Base-by-base conservation (phyloP, 1,140 invertebrate species). In the Bombus waltoni region DNA sequence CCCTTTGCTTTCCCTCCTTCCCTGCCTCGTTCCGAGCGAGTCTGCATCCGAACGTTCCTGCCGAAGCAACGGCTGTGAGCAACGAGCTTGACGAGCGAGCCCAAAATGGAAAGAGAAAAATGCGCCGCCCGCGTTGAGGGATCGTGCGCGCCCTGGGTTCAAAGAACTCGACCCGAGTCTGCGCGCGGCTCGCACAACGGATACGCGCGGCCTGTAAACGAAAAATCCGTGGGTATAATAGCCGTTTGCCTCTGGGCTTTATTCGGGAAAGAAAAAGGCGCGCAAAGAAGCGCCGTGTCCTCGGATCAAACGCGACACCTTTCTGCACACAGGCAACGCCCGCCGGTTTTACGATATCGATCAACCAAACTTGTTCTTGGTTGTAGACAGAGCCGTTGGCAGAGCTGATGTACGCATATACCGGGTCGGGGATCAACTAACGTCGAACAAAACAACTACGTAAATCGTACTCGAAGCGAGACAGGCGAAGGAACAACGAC, bases 101-200 rank as follows among this genome's bases (percentile, higher is more conserved):
- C 40, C 44, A 53, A 72, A 59, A 59, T 53, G 40, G 66, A 38
- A 35, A 71, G 28, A 65, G 76, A 79, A 44, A 59, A 72, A 66
- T 22, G 40, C 75, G 47, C 38, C 44, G 53, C 66, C n/a, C 53
- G 68, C 42, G 68, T 47, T 44, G 83, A 72, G 76, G 53, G 76
- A 84, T 47, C 65, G 32, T 35, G 65, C 35, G 35, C 65, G 53
- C 25, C 11, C 59, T n/a, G 68, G 68, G 77, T 80, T 85, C 83
- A 85, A 85, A 85, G 76, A 85, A 85, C 77, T 80, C 82, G 75
- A 59, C 66, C 65, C 65, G 78, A 6, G 59, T 66, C 6, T 38
- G 42, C 65, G 25, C 65, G 10, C 68, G 83, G 68, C 65, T 79
- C 76, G 32, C 76, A 62, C 76, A 71, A 80, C 76, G 44, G 57